Percentiles rank a stretch among this genome's conserved stretches.
Conservation (phyloP, 2,888 invertebrate genomes). For the Noctua pronuba region DNA sequence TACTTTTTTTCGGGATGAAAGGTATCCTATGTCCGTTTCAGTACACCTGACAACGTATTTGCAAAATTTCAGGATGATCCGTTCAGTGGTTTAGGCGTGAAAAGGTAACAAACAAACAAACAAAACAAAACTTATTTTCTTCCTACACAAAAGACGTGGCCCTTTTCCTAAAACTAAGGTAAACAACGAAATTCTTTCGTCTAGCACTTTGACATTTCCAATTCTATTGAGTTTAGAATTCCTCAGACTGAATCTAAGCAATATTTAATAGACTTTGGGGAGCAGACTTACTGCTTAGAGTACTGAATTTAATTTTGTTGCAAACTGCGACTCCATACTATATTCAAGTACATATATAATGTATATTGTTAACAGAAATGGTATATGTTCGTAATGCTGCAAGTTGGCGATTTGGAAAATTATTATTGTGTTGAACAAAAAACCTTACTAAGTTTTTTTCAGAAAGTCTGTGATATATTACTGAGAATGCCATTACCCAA, state of each 20-base stretch:
- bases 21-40: too few relatives aligned
- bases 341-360: neutral
- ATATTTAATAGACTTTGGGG: conserved; percentile 58
- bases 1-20: too few relatives aligned
- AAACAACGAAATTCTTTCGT: conserved; percentile 33
- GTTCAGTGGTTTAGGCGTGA: too few relatives aligned
- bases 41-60: too few relatives aligned
- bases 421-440: neutral
- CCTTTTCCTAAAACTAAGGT: conserved; percentile 2
- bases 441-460: neutral
- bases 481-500: neutral
- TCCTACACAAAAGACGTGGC: neutral
- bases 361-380: neutral
- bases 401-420: too few relatives aligned
- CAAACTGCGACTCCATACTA: conserved; percentile 20
- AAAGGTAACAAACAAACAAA: too few relatives aligned
- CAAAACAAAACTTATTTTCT: too few relatives aligned
- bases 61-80: too few relatives aligned
- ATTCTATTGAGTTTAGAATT: conserved; percentile 49
- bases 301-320: conserved; percentile 52
- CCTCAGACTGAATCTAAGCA: conserved; percentile 44
- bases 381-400: neutral
- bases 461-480: neutral
- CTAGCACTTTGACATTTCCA: conserved; percentile 48
- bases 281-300: conserved; percentile 46